Base-by-base conservation (phyloP, 2,888 invertebrate species). In the Amblyjoppa proteus region DNA sequence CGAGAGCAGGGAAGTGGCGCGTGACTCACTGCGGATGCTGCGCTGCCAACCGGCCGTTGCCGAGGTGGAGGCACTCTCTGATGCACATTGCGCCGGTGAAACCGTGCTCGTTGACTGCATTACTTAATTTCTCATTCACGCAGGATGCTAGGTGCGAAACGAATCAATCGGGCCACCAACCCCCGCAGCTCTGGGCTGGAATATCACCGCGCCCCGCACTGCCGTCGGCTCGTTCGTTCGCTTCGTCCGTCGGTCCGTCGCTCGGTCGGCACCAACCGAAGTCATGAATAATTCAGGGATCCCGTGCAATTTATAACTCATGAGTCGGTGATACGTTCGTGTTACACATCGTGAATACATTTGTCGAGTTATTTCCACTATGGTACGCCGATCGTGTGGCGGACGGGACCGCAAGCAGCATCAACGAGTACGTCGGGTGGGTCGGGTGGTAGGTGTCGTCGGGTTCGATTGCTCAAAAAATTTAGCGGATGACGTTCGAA, bases 261-360 rank as follows among this genome's bases (percentile, higher is more conserved):
- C 77, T 70, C 71, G 76, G 80, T 80, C 34, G 75, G 81, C 86
- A 81, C 74, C 81, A 70, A 81, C 83, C 86, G 86, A 81, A 83
- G 74, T 77, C 86, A 86, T 86, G 86, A 86, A 86, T 86, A 83
- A 86, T 86, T 86, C 86, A 86, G 70, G 81, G 64, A 64, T 77
- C 83, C 77, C 38, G 81, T 86, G 86, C 86, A 86, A 86, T 86
- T 86, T 86, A 86, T 86, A 86, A 86, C 86, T 86, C 86, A 86
- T 86, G 86, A 86, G 86, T 86, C 86, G 86, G 86, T 86, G 86
- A 86, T 86, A 86, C 86, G 86, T 86, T 86, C 86, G 83, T 83
- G 86, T 86, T 86, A 86, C 86, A 86, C 86, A 86, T 83, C 86
- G 86, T 86, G 86, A 86, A 86, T 86, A 86, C 86, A 86, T 86